phyloP scores from a whole-genome alignment of 2,888 invertebrate genomes.

The Rhamphomyia laevipes region DNA sequence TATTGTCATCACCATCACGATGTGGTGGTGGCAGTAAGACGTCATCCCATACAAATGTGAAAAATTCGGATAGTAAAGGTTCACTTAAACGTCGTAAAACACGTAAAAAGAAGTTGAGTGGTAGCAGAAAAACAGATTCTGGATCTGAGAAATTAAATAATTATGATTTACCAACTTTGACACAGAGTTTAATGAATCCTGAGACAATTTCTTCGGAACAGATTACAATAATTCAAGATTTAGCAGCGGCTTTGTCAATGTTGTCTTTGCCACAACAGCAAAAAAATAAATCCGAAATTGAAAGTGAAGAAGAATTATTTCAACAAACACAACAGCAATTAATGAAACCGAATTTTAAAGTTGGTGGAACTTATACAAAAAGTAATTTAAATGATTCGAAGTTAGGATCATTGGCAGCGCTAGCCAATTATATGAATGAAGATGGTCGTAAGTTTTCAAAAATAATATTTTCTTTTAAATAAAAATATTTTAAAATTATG shows the following conservation, averaged over 20 bases:
- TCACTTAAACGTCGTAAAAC: constrained; percentile 34
- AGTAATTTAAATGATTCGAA: constrained; percentile 30
- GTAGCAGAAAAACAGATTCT: constrained; percentile 40
- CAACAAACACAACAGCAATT: constrained; percentile 28
- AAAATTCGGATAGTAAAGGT: constrained; percentile 34
- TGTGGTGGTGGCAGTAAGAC: constrained; percentile 19
- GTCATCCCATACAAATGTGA: constrained; percentile 17
- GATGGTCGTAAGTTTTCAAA: constrained; percentile 25
- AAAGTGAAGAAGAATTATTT: constrained; percentile 54
- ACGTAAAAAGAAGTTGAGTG: constrained; percentile 29
- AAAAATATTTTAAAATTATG: neutral
- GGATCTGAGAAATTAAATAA: constrained; percentile 41
- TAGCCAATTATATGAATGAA: constrained; percentile 34
- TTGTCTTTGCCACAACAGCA: constrained; percentile 14
- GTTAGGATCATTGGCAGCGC: constrained; percentile 34
- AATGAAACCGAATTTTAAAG: constrained; percentile 52
- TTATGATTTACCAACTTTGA: constrained; percentile 16
- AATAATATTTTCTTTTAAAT: neutral
- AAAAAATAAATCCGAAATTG: constrained; percentile 47
- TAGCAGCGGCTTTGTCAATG: constrained; percentile 44
- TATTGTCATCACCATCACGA: constrained; percentile 43
- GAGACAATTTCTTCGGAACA: constrained; percentile 44
- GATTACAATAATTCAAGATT: constrained; percentile 44
- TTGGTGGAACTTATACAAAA: constrained; percentile 43
- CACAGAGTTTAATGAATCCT: constrained; percentile 48